Conservation (phyloP, 2,113 vertebrate genomes). For the Monarcha castaneiventris region DNA sequence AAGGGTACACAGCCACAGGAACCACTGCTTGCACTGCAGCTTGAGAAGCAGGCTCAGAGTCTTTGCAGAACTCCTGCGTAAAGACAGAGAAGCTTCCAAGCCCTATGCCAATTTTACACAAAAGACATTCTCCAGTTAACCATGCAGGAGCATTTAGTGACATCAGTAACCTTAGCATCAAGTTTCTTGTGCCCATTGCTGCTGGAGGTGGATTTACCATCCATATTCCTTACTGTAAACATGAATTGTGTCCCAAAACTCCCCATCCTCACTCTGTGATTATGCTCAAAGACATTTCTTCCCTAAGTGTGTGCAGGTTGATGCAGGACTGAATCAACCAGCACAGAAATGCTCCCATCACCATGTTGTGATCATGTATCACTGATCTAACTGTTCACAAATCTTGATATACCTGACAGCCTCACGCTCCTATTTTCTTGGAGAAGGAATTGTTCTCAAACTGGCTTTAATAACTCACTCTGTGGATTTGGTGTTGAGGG, state of each 20-base stretch:
- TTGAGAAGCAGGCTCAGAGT: not conserved
- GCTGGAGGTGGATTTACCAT: not conserved
- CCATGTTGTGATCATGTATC: not conserved
- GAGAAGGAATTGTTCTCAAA: not conserved
- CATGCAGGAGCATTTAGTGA: not conserved
- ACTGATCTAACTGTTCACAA: not conserved
- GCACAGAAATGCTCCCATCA: not conserved
- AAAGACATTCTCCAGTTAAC: not conserved
- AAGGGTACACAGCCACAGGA: not conserved
- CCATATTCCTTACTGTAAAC: not conserved
- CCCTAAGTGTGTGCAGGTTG: not conserved
- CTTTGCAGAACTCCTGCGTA: not conserved
- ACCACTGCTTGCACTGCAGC: not conserved
- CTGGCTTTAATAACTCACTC: not conserved
- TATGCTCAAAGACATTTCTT: not conserved
- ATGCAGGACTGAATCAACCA: not conserved
- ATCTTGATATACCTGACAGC: not conserved
- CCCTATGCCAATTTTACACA: not conserved
- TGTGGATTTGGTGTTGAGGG: not conserved
- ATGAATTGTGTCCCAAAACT: not conserved
- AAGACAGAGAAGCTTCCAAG: not conserved
- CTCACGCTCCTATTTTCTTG: not conserved
- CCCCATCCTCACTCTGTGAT: not conserved
- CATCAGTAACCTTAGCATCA: not conserved
- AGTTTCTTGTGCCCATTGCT: not conserved